phyloP scores from a whole-genome alignment of 1,140 invertebrate genomes.

The Cyphomyrmex costatus region DNA sequence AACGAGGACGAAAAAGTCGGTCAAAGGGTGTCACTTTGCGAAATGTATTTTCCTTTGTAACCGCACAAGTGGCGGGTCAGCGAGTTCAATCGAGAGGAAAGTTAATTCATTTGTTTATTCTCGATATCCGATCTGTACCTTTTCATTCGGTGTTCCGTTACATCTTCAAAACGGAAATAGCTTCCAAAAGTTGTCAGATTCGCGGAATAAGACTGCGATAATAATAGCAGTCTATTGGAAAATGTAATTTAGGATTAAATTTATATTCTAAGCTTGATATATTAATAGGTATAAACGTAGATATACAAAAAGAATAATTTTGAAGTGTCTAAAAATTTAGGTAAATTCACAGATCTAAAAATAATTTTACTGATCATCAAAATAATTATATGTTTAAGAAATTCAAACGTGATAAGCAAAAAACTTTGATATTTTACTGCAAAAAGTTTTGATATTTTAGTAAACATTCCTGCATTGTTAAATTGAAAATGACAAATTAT shows the following conservation, averaged over 20 bases:
- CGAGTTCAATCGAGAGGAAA: slow-evolving; percentile 34
- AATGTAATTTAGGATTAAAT: background rate
- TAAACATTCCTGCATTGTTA: no score
- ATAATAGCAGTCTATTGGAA: background rate
- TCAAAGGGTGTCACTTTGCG: slow-evolving; percentile 35
- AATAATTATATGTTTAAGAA: no score
- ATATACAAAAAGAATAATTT: background rate
- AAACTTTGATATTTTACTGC: no score
- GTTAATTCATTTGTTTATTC: slow-evolving; percentile 58
- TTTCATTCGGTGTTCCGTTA: slow-evolving; percentile 5
- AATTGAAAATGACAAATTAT: no score
- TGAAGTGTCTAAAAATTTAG: no score
- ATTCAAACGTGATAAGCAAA: no score
- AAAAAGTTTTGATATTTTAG: no score
- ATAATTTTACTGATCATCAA: no score
- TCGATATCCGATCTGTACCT: slow-evolving; percentile 20
- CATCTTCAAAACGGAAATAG: background rate
- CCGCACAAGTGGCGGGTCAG: slow-evolving; percentile 9
- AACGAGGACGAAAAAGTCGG: slow-evolving; percentile 32
- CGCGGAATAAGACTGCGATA: background rate
- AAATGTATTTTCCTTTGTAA: slow-evolving; percentile 59
- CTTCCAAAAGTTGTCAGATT: background rate
- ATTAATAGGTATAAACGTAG: background rate
- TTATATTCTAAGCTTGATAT: background rate
- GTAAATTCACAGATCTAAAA: no score